A percentile compares a stretch with the other conserved stretches of the same genome.
Conservation (phyloP, 2,113 vertebrate species). For the Potamarius usumacintae region DNA sequence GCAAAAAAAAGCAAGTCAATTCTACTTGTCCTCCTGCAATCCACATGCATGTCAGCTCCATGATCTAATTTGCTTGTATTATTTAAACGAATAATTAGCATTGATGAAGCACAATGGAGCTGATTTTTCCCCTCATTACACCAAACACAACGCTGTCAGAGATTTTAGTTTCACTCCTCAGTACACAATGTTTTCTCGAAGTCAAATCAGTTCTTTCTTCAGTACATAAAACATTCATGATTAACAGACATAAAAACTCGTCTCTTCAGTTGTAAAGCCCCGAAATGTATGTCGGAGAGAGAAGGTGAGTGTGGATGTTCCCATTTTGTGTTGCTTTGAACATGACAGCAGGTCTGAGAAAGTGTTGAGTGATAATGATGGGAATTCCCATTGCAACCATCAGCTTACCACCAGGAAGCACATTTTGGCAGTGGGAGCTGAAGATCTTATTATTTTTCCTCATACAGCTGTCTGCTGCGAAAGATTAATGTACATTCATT, state of each 20-base stretch:
- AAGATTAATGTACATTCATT: slow-evolving; percentile 19
- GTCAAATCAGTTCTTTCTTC: neutral
- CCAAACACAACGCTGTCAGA: neutral
- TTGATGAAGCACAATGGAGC: slow-evolving; percentile 8
- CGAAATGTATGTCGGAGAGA: too few species aligned
- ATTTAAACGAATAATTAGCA: slow-evolving; percentile 40
- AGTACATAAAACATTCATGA: neutral
- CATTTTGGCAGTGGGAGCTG: neutral
- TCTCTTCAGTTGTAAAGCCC: neutral
- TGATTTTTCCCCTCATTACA: slow-evolving; percentile 6
- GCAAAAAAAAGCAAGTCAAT: neutral
- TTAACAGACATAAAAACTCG: neutral
- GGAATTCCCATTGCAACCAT: slow-evolving; percentile 17
- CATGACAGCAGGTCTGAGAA: slow-evolving; percentile 11
- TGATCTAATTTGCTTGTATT: slow-evolving; percentile 35
- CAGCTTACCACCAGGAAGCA: slow-evolving; percentile 19
- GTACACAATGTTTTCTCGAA: neutral
- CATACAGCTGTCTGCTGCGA: neutral
- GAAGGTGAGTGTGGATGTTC: neutral
- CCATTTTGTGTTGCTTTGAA: neutral
- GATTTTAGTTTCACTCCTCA: neutral
- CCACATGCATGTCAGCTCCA: slow-evolving; percentile 12
- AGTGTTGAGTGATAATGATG: slow-evolving; percentile 30
- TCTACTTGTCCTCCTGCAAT: neutral
- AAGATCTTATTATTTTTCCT: slow-evolving; percentile 7